A percentile compares a stretch with the other conserved stretches of the same genome.
phyloP scores from a whole-genome alignment of 2,113 vertebrate genomes.

The Amphiprion ocellaris region DNA sequence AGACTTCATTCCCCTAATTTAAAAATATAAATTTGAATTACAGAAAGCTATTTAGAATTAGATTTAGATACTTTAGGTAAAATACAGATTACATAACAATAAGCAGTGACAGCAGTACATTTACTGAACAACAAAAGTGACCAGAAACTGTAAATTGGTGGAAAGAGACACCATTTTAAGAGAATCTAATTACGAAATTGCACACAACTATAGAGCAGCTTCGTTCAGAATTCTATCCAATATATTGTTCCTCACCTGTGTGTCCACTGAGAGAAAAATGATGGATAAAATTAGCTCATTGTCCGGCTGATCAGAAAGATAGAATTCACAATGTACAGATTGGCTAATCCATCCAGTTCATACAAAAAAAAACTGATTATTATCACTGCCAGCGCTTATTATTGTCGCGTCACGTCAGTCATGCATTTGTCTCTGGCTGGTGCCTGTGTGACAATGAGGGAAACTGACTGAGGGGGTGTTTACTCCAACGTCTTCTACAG shows the following conservation, averaged over 20 bases:
- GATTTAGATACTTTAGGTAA: not conserved
- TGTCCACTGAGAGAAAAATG: constrained; percentile 26
- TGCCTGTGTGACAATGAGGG: constrained; percentile 45
- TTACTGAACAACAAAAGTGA: not conserved
- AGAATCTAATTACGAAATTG: not conserved
- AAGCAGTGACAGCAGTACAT: not conserved
- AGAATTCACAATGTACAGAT: not conserved
- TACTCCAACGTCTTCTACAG: constrained; percentile 50
- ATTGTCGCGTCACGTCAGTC: constrained; percentile 1
- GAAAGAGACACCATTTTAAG: not conserved
- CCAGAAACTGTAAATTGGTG: not conserved
- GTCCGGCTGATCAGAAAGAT: not conserved
- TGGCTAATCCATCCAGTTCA: not conserved
- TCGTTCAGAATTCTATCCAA: not conserved
- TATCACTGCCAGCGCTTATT: not conserved
- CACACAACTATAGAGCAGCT: not conserved
- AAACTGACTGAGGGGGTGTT: constrained; percentile 45
- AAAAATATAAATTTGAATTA: too few species aligned
- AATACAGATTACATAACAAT: not conserved
- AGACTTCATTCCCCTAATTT: too few species aligned
- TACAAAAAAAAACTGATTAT: not conserved
- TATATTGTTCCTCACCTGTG: constrained; percentile 60
- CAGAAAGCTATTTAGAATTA: too few species aligned
- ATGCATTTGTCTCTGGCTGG: constrained; percentile 30
- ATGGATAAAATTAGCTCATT: constrained; percentile 7